Conservation (phyloP, 2,113 vertebrate genomes). For the Colius striatus region DNA sequence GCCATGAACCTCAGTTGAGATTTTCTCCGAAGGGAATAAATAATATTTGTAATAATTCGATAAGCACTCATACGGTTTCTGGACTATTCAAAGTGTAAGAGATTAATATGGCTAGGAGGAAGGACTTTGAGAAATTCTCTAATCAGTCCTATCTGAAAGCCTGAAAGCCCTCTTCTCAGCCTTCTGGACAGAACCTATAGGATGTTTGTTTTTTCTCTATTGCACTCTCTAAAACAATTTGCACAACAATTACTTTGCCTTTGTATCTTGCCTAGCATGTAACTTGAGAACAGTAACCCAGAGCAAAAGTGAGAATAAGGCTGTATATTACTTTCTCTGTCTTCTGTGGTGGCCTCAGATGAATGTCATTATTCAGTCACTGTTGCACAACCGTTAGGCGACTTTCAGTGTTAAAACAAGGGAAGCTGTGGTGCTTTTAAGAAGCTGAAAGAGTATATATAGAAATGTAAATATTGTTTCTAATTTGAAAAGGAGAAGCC, state of each 20-base stretch:
- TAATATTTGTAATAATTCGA: background rate
- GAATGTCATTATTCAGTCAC: background rate
- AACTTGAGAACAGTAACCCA: background rate
- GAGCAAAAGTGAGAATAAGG: background rate
- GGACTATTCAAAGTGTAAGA: background rate
- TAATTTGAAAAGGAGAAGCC: background rate
- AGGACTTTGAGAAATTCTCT: background rate
- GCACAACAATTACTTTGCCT: background rate
- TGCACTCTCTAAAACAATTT: background rate
- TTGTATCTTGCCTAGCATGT: background rate
- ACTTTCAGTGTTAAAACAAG: background rate
- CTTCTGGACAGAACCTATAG: background rate
- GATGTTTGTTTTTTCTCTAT: background rate
- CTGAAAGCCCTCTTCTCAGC: background rate
- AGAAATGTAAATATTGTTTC: background rate
- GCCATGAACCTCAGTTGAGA: background rate
- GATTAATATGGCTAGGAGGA: background rate
- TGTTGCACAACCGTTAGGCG: background rate
- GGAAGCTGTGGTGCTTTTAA: background rate
- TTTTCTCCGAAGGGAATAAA: background rate
- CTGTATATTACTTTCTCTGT: background rate
- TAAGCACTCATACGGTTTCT: background rate
- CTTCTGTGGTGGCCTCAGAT: background rate
- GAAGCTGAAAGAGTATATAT: background rate
- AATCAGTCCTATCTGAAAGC: background rate